Evolutionary conservation across 2,888 invertebrate genomes (phyloP).

Genomic region (Aphidoletes aphidimyza): DNA sequence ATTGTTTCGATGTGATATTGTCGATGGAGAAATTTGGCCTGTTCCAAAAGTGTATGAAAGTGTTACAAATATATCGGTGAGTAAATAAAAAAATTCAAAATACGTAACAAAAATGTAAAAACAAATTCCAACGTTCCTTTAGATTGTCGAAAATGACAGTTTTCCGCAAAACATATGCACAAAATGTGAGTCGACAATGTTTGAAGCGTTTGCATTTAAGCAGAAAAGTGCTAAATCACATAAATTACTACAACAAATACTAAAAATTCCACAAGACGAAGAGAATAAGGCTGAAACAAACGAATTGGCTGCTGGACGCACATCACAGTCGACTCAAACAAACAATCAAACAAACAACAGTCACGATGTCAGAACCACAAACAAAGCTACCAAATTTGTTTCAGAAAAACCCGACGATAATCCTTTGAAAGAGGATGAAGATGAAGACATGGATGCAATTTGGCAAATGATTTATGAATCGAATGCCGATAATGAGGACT

Average conservation of each 20-base stretch:
- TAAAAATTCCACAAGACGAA: neutral
- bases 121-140: neutral
- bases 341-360: no score
- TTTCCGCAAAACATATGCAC: slow-evolving; percentile 17
- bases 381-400: neutral
- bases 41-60: slow-evolving; percentile 17
- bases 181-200: neutral
- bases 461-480: neutral
- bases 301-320: neutral
- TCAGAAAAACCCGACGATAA: neutral
- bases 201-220: slow-evolving; percentile 12
- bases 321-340: neutral
- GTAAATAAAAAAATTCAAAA: neutral
- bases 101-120: neutral
- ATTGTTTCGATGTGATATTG: slow-evolving; percentile 41
- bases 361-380: neutral
- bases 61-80: slow-evolving; percentile 5
- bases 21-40: slow-evolving; percentile 47
- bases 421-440: neutral
- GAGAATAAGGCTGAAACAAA: neutral
- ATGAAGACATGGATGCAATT: neutral
- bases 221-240: slow-evolving; percentile 32
- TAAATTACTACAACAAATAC: slow-evolving; percentile 11
- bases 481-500: neutral
- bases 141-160: slow-evolving; percentile 29